A percentile compares a stretch with the other conserved stretches of the same genome.
phyloP scores from a whole-genome alignment of 1,140 invertebrate genomes.

The Drosophila sucinea region DNA sequence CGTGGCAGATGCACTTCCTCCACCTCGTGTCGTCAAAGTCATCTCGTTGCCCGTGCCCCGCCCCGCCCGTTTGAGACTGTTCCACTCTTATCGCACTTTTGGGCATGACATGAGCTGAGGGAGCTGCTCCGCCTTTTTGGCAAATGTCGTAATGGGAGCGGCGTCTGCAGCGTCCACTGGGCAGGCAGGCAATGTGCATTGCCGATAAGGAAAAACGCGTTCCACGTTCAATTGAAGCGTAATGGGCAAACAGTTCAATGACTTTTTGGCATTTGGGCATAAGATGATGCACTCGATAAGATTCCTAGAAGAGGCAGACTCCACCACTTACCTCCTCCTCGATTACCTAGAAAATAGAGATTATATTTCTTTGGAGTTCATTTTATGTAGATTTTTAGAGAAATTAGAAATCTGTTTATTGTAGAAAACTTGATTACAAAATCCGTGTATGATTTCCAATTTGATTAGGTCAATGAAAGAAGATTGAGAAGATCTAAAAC shows the following conservation, averaged over 20 bases:
- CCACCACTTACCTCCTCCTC: no score
- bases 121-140: constrained; percentile 14
- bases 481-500: background rate
- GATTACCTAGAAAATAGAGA: no score
- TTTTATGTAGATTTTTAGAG: no score
- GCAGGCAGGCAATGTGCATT: constrained; percentile 11
- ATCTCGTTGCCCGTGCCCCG: background rate
- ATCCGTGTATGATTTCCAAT: no score
- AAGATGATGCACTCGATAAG: background rate
- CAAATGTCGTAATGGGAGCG: constrained; percentile 15
- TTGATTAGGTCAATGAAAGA: no score
- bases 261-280: constrained; percentile 11
- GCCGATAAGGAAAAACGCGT: constrained; percentile 6
- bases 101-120: constrained; percentile 21
- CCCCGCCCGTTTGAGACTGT: constrained; percentile 1
- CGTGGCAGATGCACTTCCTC: constrained; percentile 18
- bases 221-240: constrained; percentile 21
- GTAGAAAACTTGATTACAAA: no score
- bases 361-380: no score
- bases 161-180: background rate
- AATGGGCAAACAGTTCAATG: constrained; percentile 19
- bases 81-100: constrained; percentile 21
- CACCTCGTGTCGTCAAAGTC: background rate
- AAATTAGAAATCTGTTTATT: no score
- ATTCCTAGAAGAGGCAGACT: no score